Evolutionary conservation across 2,797 vertebrate genomes (phyloP).

Genomic region (Sardinella longiceps): DNA sequence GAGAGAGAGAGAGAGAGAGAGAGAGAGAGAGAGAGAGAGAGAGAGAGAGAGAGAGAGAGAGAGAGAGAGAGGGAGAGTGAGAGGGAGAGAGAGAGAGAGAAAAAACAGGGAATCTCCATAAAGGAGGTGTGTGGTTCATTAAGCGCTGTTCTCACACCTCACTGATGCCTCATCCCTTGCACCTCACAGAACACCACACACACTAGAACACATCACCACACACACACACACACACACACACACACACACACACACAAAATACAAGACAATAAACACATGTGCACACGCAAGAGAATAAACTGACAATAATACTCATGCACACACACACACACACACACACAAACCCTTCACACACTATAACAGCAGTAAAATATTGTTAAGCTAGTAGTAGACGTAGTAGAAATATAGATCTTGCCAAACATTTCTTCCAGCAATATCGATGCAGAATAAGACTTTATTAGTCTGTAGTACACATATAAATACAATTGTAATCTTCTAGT

Average conservation of each 20-base stretch:
- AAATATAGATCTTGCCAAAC: too few species aligned
- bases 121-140: background rate
- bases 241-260: background rate
- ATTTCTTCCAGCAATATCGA: too few species aligned
- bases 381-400: too few species aligned
- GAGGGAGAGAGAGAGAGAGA: too few species aligned
- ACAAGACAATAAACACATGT: background rate
- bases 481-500: too few species aligned
- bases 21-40: background rate
- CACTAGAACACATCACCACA: background rate
- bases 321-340: background rate
- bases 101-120: background rate
- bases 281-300: background rate
- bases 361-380: too few species aligned
- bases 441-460: too few species aligned
- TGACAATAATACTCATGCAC: background rate
- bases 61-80: background rate
- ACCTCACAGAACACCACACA: constrained; percentile 45
- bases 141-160: constrained; percentile 34
- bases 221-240: background rate
- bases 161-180: constrained; percentile 2
- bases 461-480: too few species aligned
- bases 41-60: background rate
- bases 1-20: too few species aligned
- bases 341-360: background rate